A percentile compares a stretch with the other conserved stretches of the same genome.
phyloP scores from a whole-genome alignment of 1,140 invertebrate genomes.

The Cryptotermes secundus region DNA sequence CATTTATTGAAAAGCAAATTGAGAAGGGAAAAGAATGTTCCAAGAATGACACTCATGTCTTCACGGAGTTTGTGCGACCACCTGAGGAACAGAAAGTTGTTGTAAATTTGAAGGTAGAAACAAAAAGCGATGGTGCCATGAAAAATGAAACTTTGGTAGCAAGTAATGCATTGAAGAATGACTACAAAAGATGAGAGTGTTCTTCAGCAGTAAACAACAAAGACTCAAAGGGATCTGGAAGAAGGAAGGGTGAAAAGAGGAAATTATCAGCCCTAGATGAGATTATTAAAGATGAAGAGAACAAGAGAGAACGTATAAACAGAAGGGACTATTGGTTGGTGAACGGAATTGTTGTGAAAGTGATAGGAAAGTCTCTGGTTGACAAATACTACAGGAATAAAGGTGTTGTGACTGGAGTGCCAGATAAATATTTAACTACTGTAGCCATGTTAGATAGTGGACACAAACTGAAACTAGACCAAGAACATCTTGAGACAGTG shows the following conservation, averaged over 20 bases:
- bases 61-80: slow-evolving; percentile 71
- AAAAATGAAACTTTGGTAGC: no score
- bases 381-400: slow-evolving; percentile 90
- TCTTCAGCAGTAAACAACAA: neutral
- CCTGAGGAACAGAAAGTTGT: slow-evolving; percentile 70
- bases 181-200: slow-evolving; percentile 47
- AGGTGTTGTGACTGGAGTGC: slow-evolving; percentile 69
- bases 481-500: no score
- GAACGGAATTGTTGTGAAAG: slow-evolving; percentile 84
- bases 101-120: slow-evolving; percentile 49
- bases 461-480: no score
- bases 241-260: slow-evolving; percentile 47
- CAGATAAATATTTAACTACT: slow-evolving; percentile 72
- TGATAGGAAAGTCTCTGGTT: slow-evolving; percentile 85
- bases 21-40: no score
- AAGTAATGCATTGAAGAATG: no score
- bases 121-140: no score
- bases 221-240: neutral
- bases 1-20: no score
- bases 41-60: slow-evolving; percentile 57
- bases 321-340: slow-evolving; percentile 80
- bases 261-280: no score
- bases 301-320: no score
- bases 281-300: no score
- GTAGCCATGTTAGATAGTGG: slow-evolving; percentile 75